Evolutionary conservation across 2,888 invertebrate species (phyloP).

Genomic region (Fragum whitleyi): DNA sequence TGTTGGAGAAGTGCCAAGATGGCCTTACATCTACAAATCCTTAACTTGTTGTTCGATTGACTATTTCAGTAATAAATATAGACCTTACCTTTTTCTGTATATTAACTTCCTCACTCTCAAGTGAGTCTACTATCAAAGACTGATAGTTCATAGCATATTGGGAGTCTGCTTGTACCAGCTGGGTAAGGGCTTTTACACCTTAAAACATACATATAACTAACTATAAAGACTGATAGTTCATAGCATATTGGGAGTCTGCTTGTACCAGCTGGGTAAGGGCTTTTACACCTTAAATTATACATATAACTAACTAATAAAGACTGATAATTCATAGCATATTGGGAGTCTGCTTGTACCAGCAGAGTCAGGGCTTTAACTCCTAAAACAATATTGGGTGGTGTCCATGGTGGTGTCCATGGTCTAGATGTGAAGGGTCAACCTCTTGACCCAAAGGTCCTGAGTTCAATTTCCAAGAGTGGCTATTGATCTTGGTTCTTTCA

Average conservation of each 20-base stretch:
- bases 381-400: no score
- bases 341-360: constrained; percentile 76
- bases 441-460: no score
- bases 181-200: constrained; percentile 82
- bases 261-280: constrained; percentile 78
- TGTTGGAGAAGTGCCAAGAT: no score
- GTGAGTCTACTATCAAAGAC: constrained; percentile 81
- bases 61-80: no score
- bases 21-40: no score
- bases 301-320: no score
- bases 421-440: no score
- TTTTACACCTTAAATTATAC: constrained; percentile 81
- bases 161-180: constrained; percentile 76
- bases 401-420: no score
- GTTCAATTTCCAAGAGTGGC: no score
- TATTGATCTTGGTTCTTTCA: no score
- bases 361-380: constrained; percentile 78
- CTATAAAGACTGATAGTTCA: constrained; percentile 82
- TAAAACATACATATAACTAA: constrained; percentile 78
- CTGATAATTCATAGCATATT: constrained; percentile 81
- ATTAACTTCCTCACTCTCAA: constrained; percentile 81
- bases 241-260: constrained; percentile 76
- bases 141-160: constrained; percentile 81
- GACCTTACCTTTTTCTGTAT: constrained; percentile 76
- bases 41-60: no score